Evolutionary conservation across 1,140 invertebrate genomes (phyloP), one percentile per base, ranked within the genome.

Genomic region (Wiebesia pumilae): DNA sequence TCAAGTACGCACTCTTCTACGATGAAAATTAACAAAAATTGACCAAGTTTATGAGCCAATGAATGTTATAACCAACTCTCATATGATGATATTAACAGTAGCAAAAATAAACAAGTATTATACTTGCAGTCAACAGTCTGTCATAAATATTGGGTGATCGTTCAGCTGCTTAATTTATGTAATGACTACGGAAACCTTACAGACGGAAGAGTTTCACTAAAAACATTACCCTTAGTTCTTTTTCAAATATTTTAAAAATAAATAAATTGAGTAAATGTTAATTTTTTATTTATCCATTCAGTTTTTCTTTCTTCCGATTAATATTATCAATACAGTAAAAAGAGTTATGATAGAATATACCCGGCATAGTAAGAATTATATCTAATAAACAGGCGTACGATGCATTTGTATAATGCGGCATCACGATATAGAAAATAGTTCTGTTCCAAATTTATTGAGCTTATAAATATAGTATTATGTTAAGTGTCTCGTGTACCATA

Each of bases 381-480:
- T 78, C 73, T 43, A 75, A 73, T 35, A 73, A 75, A 21, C 19
- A 75, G 19, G 38, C 51, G 2, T 16, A 54, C 2, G 14, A 54
- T 54, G 6, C 38, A 43, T 75, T 38, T 51, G 21, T 16, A 79
- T 79, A 58, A 58, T 7, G 38, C 19, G n/a, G 10, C 38, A 79
- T 82, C 81, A 38, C 24, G 65, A 82, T 69, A 47, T 30, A n/a
- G 69, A 83, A 58, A 38, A 38, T 16, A 24, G 19, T 51, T 10
- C 10, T 27, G 30, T 47, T 73, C 43, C 33, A 38, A 10, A 73
- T 54, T 82, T 83, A 83, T 83, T 21, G 40, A 58, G 43, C 65
- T 6, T 38, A 62, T 62, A 51, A 35, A 77, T 71, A 75, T 83
- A 77, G n/a, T n/a, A 84, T 65, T 77, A 65, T 21, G 33, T 33